Conservation (phyloP, 2,888 invertebrate genomes). For the Ceratothoa steindachneri region DNA sequence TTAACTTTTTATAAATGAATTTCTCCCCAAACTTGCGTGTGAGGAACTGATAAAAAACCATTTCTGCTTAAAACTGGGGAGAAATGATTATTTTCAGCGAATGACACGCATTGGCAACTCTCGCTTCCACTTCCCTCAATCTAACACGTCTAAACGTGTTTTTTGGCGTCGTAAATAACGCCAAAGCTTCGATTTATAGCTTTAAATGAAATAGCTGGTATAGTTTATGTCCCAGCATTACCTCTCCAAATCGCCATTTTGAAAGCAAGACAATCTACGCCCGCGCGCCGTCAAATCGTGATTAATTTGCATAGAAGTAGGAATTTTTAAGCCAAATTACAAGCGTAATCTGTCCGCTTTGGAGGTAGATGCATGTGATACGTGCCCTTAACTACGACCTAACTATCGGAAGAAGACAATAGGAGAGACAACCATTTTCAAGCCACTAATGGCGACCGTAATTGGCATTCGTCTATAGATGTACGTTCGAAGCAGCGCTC, state of each 20-base stretch:
- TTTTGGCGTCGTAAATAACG: background rate
- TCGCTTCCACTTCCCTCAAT: too few species aligned
- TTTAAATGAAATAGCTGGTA: background rate
- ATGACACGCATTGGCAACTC: background rate
- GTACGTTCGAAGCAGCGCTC: too few species aligned
- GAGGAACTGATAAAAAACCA: too few species aligned
- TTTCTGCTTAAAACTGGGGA: background rate
- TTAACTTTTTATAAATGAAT: too few species aligned
- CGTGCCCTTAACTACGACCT: background rate
- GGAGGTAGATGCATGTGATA: background rate
- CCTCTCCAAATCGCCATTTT: background rate
- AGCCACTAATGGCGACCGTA: too few species aligned
- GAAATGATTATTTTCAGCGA: background rate
- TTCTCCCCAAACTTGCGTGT: too few species aligned
- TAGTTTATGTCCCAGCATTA: background rate
- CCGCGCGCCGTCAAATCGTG: background rate
- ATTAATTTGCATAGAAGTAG: background rate
- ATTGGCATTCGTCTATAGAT: too few species aligned
- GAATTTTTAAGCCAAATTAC: background rate
- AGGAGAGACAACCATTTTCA: too few species aligned
- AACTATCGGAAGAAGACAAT: too few species aligned
- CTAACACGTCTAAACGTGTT: background rate
- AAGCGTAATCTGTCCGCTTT: background rate
- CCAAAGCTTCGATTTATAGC: background rate
- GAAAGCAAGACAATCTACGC: background rate